Evolutionary conservation across 1,140 invertebrate genomes (phyloP).

Genomic region (Drosophila serrata): DNA sequence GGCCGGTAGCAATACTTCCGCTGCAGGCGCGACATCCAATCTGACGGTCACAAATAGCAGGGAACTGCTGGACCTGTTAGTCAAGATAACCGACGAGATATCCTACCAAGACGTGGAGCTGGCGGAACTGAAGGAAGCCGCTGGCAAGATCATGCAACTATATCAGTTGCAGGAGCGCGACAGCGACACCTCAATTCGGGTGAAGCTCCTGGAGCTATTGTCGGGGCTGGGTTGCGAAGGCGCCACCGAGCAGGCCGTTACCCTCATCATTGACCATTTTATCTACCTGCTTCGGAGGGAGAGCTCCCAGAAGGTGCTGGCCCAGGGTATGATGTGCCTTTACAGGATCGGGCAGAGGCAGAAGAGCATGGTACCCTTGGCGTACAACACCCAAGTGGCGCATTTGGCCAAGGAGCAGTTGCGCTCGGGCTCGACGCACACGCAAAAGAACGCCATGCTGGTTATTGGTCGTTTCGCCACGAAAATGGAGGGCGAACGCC

Average conservation of each 20-base stretch:
- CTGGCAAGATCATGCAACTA: constrained; percentile 67
- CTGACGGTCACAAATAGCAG: constrained; percentile 23
- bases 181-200: constrained; percentile 74
- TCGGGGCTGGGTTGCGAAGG: constrained; percentile 71
- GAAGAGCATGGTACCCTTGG: constrained; percentile 57
- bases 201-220: constrained; percentile 72
- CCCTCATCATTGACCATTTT: constrained; percentile 88
- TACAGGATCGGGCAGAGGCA: constrained; percentile 73
- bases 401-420: constrained; percentile 88
- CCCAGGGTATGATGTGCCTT: constrained; percentile 77
- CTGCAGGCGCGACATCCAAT: not conserved
- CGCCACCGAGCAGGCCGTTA: constrained; percentile 56
- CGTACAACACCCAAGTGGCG: constrained; percentile 75
- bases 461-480: constrained; percentile 89
- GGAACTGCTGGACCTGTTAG: constrained; percentile 73
- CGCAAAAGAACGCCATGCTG: constrained; percentile 92
- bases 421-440: constrained; percentile 90
- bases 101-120: constrained; percentile 65
- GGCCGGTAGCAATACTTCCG: not conserved
- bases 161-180: constrained; percentile 76
- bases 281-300: constrained; percentile 91
- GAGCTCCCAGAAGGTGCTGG: constrained; percentile 92
- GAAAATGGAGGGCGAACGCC: constrained; percentile 86
- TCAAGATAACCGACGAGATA: constrained; percentile 80
- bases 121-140: constrained; percentile 63